These are phyloP conservation scores for Gonocerus acuteangulatus DNA, from an alignment of 2,888 invertebrate genomes.

Conservation along the genomic window DNA sequence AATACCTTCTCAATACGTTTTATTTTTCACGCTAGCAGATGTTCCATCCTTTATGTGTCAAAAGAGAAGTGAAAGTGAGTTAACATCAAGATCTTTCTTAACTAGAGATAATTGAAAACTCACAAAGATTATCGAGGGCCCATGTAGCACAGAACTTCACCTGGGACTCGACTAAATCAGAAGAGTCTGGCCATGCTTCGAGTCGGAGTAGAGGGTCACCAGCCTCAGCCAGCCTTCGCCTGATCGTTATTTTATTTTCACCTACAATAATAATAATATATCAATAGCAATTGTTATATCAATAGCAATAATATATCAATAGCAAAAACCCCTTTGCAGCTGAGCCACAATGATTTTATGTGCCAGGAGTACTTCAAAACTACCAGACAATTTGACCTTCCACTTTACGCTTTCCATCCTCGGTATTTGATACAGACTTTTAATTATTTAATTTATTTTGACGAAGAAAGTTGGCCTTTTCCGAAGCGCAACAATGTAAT, in stretches of 20 bases:
- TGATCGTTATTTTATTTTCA: slow-evolving; percentile 76
- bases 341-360: not conserved
- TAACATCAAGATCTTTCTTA: too few species aligned
- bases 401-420: too few species aligned
- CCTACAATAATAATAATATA: slow-evolving; percentile 46
- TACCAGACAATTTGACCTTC: too few species aligned
- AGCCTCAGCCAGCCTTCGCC: slow-evolving; percentile 52
- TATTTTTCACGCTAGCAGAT: too few species aligned
- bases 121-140: slow-evolving; percentile 86
- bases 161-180: slow-evolving; percentile 64
- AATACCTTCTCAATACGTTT: too few species aligned
- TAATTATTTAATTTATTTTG: too few species aligned
- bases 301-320: not conserved
- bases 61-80: too few species aligned
- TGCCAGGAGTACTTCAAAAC: not conserved
- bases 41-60: too few species aligned
- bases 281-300: not conserved
- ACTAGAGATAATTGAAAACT: too few species aligned
- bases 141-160: slow-evolving; percentile 89
- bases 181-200: slow-evolving; percentile 57
- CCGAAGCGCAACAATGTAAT: too few species aligned
- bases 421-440: too few species aligned
- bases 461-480: too few species aligned
- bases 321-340: not conserved
- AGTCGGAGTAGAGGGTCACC: slow-evolving; percentile 62